Base-by-base conservation (phyloP, 2,113 vertebrate genomes). In the Motacilla tschutschensis region DNA sequence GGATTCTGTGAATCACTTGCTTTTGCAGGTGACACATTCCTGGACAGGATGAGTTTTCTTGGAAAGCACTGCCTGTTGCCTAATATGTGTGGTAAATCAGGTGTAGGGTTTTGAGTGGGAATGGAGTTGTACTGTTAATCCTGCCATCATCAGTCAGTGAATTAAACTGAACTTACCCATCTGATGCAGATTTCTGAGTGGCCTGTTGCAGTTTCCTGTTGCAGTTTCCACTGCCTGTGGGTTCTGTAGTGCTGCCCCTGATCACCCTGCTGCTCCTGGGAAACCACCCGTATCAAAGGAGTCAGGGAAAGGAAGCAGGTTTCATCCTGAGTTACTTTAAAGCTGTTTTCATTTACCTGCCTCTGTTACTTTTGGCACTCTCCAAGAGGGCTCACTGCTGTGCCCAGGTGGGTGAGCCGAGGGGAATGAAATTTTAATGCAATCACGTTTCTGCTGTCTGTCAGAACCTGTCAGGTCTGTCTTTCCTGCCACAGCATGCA, bases 391-490 rank as follows among this genome's bases (percentile, higher is more conserved):
- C 74, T 81, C 33, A 2, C 28, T 78, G 12, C 0, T 41, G 33
- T 62, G 44, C 57, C 53, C 9, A 2, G 7, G 22, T 28, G 28
- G 46, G 46, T 41, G 64, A 83, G 80, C 8, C 51, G 46, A 71
- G 50, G 26, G 26, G 41, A 38, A 14, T 57, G 50, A 62, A 65
- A 66, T 76, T 43, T 67, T 63, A 74, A 55, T 55, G 14, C 21
- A 47, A 16, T 50, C 9, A 6, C 36, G 5, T 35, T 88, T 46
- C 71, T 89, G 29, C 86, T 85, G 24, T 46, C 57, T 76, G 50
- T 91, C 78, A 85, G 83, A 36, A 72, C 47, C 76, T 92, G 85
- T 62, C 86, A 59, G 74, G 17, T 36, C 74, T 71, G 43, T 55
- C 55, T 41, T 41, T 90, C 25, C 41, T 83, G 64, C 36, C 2